Conservation (phyloP, 2,797 vertebrate genomes). For the Molossus alvarezi region DNA sequence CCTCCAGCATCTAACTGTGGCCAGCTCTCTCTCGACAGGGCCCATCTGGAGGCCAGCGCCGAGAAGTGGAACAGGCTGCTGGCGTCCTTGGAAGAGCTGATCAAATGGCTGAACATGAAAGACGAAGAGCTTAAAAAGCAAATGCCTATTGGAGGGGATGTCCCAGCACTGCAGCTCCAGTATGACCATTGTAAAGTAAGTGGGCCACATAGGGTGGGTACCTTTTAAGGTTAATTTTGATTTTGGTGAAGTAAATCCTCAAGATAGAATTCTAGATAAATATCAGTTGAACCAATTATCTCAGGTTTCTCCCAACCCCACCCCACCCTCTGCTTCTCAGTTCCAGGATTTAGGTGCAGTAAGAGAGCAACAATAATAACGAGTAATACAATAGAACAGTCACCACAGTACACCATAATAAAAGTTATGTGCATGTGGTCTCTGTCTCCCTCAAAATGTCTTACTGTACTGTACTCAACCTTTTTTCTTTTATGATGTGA, state of each 20-base stretch:
- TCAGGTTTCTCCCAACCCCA: neutral
- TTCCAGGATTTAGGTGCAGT: neutral
- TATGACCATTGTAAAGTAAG: slow-evolving; percentile 95
- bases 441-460: too few relatives aligned
- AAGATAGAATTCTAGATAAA: neutral
- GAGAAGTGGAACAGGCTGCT: slow-evolving; percentile 97
- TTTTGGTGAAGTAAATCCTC: neutral
- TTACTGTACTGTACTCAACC: too few relatives aligned
- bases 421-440: too few relatives aligned
- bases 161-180: slow-evolving; percentile 96
- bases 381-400: too few relatives aligned
- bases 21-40: slow-evolving; percentile 89
- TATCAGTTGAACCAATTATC: neutral
- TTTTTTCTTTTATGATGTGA: too few relatives aligned
- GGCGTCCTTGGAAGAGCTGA: slow-evolving; percentile 95
- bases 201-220: neutral
- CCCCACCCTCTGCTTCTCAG: neutral
- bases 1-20: slow-evolving; percentile 38
- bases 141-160: slow-evolving; percentile 98
- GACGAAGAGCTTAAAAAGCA: slow-evolving; percentile 97
- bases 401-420: too few relatives aligned
- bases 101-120: slow-evolving; percentile 96
- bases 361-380: too few relatives aligned
- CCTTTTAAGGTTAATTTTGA: neutral
- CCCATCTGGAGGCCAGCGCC: slow-evolving; percentile 97